Conservation (phyloP, 2,888 invertebrate species). For the Drosophila quasianomalipes region DNA sequence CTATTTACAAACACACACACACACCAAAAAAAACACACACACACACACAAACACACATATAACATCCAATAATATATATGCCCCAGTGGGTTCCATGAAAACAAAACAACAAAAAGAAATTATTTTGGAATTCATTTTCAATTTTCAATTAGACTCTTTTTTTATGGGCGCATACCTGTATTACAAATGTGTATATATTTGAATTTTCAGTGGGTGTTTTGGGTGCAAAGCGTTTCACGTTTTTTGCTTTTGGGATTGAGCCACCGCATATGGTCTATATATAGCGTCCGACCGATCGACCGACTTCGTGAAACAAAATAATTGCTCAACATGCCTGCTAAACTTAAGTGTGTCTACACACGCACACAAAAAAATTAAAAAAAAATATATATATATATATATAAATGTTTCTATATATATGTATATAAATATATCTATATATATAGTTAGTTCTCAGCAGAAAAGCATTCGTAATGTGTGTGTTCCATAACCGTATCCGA, state of each 20-base stretch:
- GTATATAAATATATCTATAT: slow-evolving; percentile 9
- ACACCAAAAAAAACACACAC: slow-evolving; percentile 24
- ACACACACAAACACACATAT: slow-evolving; percentile 31
- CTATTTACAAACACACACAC: slow-evolving; percentile 50
- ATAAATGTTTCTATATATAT: slow-evolving; percentile 18
- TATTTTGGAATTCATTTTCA: slow-evolving; percentile 45
- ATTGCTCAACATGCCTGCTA: slow-evolving; percentile 68
- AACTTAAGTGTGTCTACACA: slow-evolving; percentile 32
- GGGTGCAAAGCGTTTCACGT: slow-evolving; percentile 15
- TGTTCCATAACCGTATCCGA: slow-evolving; percentile 73
- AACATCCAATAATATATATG: slow-evolving; percentile 80
- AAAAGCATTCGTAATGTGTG: slow-evolving; percentile 51
- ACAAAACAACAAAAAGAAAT: slow-evolving; percentile 38
- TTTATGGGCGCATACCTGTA: slow-evolving; percentile 56
- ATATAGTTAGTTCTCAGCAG: slow-evolving; percentile 31
- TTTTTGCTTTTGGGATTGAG: slow-evolving; percentile 49
- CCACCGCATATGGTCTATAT: slow-evolving; percentile 70
- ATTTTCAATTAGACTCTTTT: slow-evolving; percentile 43
- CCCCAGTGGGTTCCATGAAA: slow-evolving; percentile 81
- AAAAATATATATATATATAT: not conserved
- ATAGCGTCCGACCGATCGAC: slow-evolving; percentile 68
- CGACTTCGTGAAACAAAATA: slow-evolving; percentile 74
- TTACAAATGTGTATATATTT: slow-evolving; percentile 10
- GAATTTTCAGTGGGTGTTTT: slow-evolving; percentile 48
- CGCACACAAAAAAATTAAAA: not conserved